Conservation (phyloP, 2,797 vertebrate genomes). For the Sebastes iracundus region DNA sequence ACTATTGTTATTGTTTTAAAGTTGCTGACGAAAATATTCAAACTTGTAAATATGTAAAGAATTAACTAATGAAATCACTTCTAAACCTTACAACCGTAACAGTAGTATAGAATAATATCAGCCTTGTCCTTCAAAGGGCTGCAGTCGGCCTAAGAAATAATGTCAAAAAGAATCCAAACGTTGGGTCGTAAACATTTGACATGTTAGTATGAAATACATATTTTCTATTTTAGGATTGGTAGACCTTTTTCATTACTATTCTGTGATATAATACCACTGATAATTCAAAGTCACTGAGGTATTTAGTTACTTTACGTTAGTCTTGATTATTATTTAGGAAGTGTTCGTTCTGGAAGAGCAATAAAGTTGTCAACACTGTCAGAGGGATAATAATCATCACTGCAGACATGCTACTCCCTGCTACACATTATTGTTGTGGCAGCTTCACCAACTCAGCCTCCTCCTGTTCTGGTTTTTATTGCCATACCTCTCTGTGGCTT, state of each 20-base stretch:
- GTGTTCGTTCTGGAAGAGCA: neutral
- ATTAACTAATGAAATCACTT: no score
- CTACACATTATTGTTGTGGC: neutral
- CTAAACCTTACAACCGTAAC: no score
- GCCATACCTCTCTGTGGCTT: neutral
- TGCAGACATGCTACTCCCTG: slow-evolving; percentile 3
- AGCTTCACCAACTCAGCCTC: slow-evolving; percentile 11
- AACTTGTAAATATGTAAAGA: no score
- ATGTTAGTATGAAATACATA: neutral
- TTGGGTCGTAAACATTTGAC: neutral
- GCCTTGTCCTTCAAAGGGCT: no score
- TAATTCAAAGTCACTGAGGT: neutral
- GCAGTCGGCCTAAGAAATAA: neutral
- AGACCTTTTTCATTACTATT: neutral
- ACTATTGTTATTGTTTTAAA: no score
- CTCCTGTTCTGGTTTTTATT: slow-evolving; percentile 6
- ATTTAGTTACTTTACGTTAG: neutral
- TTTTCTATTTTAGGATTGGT: neutral
- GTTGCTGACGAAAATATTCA: no score
- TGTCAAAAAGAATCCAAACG: neutral
- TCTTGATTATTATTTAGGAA: neutral
- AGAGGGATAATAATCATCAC: neutral
- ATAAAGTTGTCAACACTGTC: neutral
- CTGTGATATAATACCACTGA: neutral
- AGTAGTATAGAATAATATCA: no score